Evolutionary conservation across 1,140 invertebrate species (phyloP), one percentile per base, ranked within the genome.

Genomic region (Goniozus legneri): DNA sequence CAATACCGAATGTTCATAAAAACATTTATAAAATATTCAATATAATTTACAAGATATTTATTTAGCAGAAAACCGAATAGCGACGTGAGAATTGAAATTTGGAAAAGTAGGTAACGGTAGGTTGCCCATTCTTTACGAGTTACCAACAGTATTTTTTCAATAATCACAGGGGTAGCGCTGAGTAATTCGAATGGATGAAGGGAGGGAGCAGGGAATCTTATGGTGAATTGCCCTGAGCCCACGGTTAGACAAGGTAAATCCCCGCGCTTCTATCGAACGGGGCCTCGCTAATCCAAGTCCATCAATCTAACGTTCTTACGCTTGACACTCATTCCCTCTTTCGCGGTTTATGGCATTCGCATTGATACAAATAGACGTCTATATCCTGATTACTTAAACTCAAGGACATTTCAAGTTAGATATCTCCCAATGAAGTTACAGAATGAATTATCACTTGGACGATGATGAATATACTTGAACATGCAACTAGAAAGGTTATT

Each of bases 291-390:
- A 69, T 69, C 69, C 66, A 22, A 37, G 42, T 47, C 60, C 61
- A 70, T 71, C 65, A 69, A 71, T 70, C 67, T 70, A 64, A 61
- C 42, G 56, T 60, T n/a, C 55, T 38, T 15, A 54, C 52, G 52
- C 46, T 42, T 27, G 19, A 18, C 42, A 24, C 35, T 58, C 27
- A 32, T 39, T 39, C 24, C 10, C 22, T 15, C 13, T 39, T 21
- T 44, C 47, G 18, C 50, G 54, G 40, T 54, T 54, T 54, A 37
- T 35, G 24, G 14, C 21, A 41, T 33, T 55, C 34, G 32, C 30
- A 19, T 8, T 41, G 35, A 40, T 47, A 47, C 44, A 47, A 46
- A 42, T 38, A 43, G 35, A 6, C 24, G 24, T 27, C 10, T 10
- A 27, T 27, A 27, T 10, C 24, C 24, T 10, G 24, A 10, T 27